Evolutionary conservation across 2,888 invertebrate species (phyloP).

Genomic region (Amiota communis): DNA sequence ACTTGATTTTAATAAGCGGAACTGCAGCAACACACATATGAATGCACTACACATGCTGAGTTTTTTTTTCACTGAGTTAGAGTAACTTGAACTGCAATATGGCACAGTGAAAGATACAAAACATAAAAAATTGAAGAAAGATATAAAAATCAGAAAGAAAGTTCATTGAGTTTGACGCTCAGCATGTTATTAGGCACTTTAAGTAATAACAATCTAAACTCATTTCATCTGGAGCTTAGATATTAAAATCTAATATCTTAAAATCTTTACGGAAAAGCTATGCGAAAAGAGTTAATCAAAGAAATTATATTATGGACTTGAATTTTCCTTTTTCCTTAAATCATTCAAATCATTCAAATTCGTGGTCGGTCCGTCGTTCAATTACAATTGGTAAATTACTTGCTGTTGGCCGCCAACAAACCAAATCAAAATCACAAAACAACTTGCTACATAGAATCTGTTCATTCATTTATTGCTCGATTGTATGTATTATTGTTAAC

Average conservation of each 20-base stretch:
- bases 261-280: too few species aligned
- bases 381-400: conserved; percentile 35
- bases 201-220: background rate
- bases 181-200: conserved; percentile 34
- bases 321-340: background rate
- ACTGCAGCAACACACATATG: background rate
- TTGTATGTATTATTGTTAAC: conserved; percentile 35
- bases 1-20: conserved; percentile 17
- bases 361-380: conserved; percentile 50
- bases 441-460: background rate
- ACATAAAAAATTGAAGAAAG: background rate
- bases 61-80: background rate
- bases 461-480: background rate
- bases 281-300: background rate
- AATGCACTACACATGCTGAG: background rate
- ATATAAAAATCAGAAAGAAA: conserved; percentile 48
- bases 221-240: too few species aligned
- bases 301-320: conserved; percentile 49
- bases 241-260: too few species aligned
- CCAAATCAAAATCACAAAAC: background rate
- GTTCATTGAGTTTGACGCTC: conserved; percentile 47
- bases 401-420: conserved; percentile 14
- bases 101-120: conserved; percentile 57
- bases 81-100: conserved; percentile 41
- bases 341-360: conserved; percentile 40